Conservation (phyloP, 2,888 invertebrate species). For the Dryobota labecula region DNA sequence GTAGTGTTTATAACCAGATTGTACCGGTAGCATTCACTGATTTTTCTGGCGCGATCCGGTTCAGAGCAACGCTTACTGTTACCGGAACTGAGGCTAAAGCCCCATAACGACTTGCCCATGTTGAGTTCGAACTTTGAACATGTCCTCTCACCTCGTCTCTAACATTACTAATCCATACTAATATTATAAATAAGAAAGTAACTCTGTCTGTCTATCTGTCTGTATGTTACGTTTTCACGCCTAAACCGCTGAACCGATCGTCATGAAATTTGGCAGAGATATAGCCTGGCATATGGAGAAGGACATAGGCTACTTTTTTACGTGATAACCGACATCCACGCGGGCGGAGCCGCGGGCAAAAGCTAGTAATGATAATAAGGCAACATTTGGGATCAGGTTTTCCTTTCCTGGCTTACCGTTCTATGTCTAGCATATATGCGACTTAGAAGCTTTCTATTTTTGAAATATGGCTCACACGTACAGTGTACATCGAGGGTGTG, state of each 20-base stretch:
- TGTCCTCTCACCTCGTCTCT: not conserved
- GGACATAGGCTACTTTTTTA: too few relatives aligned
- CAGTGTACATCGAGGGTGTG: not conserved
- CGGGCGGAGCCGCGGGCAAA: too few relatives aligned
- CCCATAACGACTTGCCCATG: not conserved
- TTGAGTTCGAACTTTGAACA: not conserved
- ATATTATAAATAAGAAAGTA: too few relatives aligned
- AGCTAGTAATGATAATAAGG: not conserved
- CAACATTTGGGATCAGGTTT: not conserved
- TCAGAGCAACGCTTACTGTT: slow-evolving; percentile 33
- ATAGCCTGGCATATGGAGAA: too few relatives aligned
- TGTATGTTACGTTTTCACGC: too few relatives aligned
- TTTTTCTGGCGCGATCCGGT: slow-evolving; percentile 39
- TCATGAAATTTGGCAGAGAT: too few relatives aligned
- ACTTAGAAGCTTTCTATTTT: slow-evolving; percentile 1
- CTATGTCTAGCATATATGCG: not conserved
- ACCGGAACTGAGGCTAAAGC: slow-evolving; percentile 24
- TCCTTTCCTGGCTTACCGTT: not conserved
- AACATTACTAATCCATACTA: too few relatives aligned
- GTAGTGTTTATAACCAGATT: slow-evolving; percentile 26
- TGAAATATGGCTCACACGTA: not conserved
- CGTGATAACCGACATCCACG: too few relatives aligned
- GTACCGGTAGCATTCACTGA: slow-evolving; percentile 36
- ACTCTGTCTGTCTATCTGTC: too few relatives aligned
- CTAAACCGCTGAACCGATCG: too few relatives aligned